Conservation (phyloP, 2,888 invertebrate genomes). For the Alloplasta piceator region DNA sequence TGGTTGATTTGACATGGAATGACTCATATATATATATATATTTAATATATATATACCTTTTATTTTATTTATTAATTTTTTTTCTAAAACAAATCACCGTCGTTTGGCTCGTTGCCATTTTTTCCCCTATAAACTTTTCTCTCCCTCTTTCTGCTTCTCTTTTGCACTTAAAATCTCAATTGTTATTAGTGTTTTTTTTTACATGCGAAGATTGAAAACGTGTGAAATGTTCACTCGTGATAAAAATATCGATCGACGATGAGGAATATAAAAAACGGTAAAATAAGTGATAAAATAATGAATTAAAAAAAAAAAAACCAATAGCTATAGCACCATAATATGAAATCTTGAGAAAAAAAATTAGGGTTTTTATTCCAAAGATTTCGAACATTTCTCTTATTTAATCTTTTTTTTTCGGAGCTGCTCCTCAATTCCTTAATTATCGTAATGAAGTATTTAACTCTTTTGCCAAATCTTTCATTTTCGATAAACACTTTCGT, state of each 20-base stretch:
- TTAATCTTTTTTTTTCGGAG: constrained; percentile 49
- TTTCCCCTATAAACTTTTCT: constrained; percentile 48
- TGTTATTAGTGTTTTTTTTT: background rate
- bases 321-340: constrained; percentile 74
- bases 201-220: constrained; percentile 29
- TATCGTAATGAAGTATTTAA: constrained; percentile 73
- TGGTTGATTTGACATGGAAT: no score
- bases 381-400: constrained; percentile 37
- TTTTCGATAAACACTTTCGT: constrained; percentile 62
- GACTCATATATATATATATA: constrained; percentile 65
- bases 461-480: constrained; percentile 67
- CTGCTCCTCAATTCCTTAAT: constrained; percentile 61
- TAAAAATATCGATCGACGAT: constrained; percentile 44
- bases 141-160: constrained; percentile 52
- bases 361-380: constrained; percentile 29
- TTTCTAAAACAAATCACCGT: constrained; percentile 71
- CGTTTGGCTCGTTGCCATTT: constrained; percentile 69
- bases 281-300: constrained; percentile 38
- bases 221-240: constrained; percentile 63
- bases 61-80: constrained; percentile 60
- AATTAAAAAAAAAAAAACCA: constrained; percentile 68
- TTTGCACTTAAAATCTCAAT: constrained; percentile 61
- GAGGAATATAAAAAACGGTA: constrained; percentile 46
- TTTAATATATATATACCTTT: constrained; percentile 48
- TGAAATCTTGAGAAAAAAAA: constrained; percentile 71